Percentiles rank a stretch among this genome's conserved stretches.
Conservation (phyloP, 2,113 vertebrate genomes). For the Lepus timidus region DNA sequence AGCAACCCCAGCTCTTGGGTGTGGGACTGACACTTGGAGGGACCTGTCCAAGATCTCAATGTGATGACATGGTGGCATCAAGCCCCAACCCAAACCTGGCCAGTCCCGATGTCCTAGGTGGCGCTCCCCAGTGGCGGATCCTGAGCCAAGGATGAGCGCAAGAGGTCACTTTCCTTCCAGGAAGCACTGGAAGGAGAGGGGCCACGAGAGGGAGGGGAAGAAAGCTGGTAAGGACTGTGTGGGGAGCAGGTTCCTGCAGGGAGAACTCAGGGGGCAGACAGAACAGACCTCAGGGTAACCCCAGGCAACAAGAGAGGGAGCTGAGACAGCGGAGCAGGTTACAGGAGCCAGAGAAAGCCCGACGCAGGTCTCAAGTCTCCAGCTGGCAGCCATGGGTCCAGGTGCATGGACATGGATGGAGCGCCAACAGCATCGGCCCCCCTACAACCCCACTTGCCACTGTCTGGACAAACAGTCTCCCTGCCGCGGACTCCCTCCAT, state of each 20-base stretch:
- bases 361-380: neutral
- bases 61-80: neutral
- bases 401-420: rapidly evolving
- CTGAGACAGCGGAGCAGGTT: neutral
- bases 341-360: neutral
- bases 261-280: neutral
- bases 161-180: neutral
- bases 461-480: neutral
- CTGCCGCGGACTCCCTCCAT: neutral
- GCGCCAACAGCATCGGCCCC: rapidly evolving
- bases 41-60: neutral
- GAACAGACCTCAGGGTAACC: neutral
- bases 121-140: neutral
- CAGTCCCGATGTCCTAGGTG: neutral
- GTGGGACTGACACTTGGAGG: neutral
- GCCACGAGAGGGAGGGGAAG: neutral
- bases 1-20: neutral
- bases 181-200: neutral
- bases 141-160: neutral
- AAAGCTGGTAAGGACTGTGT: neutral
- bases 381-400: neutral
- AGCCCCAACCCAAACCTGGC: neutral
- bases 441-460: neutral
- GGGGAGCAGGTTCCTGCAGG: neutral
- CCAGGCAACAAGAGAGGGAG: neutral